Percentiles rank a stretch among this genome's conserved stretches.
phyloP scores from a whole-genome alignment of 1,140 invertebrate species.

The Thaumetopoea pityocampa region DNA sequence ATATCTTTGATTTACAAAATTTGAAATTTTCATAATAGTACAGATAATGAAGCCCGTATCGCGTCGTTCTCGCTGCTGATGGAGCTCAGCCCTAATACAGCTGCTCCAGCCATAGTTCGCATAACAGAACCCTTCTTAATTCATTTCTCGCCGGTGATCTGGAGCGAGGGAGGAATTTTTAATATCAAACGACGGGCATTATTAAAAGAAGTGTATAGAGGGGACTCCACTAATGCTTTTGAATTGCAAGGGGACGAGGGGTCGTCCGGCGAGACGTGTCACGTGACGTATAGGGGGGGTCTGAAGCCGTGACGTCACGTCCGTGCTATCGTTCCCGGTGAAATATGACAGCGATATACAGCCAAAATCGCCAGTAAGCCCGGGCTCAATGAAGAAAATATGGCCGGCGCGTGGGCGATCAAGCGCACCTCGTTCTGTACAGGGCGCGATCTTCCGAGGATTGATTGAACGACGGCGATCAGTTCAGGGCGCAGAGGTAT shows the following conservation, averaged over 20 bases:
- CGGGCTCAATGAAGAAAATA: slow-evolving; percentile 60
- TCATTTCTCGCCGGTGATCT: slow-evolving; percentile 21
- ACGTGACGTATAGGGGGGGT: slow-evolving; percentile 1
- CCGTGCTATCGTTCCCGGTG: slow-evolving; percentile 48
- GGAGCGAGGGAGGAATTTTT: slow-evolving; percentile 37
- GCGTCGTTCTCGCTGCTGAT: too few species aligned
- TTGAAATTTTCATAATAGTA: too few species aligned
- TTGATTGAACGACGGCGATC: slow-evolving; percentile 15
- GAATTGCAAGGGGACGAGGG: slow-evolving; percentile 13
- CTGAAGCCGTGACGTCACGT: slow-evolving; percentile 37
- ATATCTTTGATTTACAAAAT: too few species aligned
- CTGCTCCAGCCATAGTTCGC: slow-evolving; percentile 17
- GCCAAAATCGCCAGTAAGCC: slow-evolving; percentile 55
- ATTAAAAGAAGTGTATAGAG: slow-evolving; percentile 39
- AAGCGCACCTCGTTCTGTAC: slow-evolving; percentile 12
- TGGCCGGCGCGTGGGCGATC: slow-evolving; percentile 43
- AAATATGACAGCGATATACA: slow-evolving; percentile 64
- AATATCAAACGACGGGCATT: slow-evolving; percentile 45
- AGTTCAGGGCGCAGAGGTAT: too few species aligned
- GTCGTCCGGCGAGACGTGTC: slow-evolving; percentile 16
- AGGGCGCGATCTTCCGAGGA: slow-evolving; percentile 9
- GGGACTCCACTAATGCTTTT: slow-evolving; percentile 26
- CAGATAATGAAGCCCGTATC: too few species aligned
- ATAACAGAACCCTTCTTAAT: slow-evolving; percentile 28
- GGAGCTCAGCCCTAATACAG: too few species aligned